A percentile compares a stretch with the other conserved stretches of the same genome.
Conservation (phyloP, 2,888 invertebrate species). For the Timema cristinae region DNA sequence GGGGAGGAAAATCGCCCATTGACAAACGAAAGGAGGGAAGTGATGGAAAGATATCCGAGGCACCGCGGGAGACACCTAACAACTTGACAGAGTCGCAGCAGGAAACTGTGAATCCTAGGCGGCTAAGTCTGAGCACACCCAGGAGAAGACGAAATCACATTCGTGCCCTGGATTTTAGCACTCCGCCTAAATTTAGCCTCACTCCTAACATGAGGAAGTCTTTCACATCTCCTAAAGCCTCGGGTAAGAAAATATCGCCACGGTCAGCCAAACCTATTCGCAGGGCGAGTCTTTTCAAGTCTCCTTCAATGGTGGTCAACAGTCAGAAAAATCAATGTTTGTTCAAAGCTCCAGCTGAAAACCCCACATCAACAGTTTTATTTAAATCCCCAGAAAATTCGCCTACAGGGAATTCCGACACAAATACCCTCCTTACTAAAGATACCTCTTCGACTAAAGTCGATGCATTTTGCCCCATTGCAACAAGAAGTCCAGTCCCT, state of each 20-base stretch:
- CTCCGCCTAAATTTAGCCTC: conserved; percentile 47
- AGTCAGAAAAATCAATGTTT: conserved; percentile 33
- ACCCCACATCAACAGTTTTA: neutral
- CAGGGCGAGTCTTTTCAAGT: conserved; percentile 41
- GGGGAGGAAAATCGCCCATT: too few relatives aligned
- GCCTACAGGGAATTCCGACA: neutral
- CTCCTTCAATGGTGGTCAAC: conserved; percentile 35
- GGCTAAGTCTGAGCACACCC: conserved; percentile 60
- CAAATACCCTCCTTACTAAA: neutral
- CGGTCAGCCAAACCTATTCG: conserved; percentile 34
- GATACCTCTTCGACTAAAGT: neutral
- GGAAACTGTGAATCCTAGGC: conserved; percentile 2
- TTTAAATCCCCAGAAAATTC: neutral
- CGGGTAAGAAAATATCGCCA: conserved; percentile 5
- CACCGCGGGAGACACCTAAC: neutral
- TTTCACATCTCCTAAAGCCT: conserved; percentile 23
- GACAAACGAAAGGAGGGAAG: conserved; percentile 38
- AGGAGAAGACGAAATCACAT: conserved; percentile 59
- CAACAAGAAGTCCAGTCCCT: conserved; percentile 41
- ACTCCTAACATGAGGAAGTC: conserved; percentile 15
- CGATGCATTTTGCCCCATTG: conserved; percentile 37
- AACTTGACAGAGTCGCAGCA: too few relatives aligned
- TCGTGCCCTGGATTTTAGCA: conserved; percentile 63
- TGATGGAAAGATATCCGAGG: neutral
- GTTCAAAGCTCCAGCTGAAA: neutral